Conservation (phyloP, 92 coral and sea anemone genomes). For the Montipora capitata region DNA sequence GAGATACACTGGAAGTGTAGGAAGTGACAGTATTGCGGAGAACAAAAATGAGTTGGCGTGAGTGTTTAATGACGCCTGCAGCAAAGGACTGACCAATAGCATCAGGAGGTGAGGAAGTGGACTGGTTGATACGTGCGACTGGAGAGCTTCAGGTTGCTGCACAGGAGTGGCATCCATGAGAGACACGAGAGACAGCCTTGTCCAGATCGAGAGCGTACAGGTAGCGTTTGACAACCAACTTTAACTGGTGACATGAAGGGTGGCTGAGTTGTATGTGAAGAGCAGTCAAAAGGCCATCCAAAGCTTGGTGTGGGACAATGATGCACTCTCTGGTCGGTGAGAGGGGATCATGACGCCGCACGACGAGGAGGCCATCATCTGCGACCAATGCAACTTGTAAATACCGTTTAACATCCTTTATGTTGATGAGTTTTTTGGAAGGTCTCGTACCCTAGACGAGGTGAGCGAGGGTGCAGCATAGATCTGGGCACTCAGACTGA, state of each 20-base stretch:
- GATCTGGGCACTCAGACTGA: slow-evolving; percentile 38
- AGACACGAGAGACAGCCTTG: slow-evolving; percentile 54
- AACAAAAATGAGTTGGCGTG: no score
- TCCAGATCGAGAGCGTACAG: no score
- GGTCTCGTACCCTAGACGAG: slow-evolving; percentile 77
- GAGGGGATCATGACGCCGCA: slow-evolving; percentile 72
- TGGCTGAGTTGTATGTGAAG: no score
- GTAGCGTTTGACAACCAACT: no score
- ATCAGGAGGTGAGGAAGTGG: slow-evolving; percentile 71
- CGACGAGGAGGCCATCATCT: slow-evolving; percentile 75
- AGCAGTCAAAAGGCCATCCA: slow-evolving; percentile 73
- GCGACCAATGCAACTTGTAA: slow-evolving; percentile 68
- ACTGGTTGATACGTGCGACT: no score
- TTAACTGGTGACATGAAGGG: no score
- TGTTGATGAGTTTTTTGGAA: slow-evolving; percentile 77
- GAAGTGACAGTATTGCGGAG: slow-evolving; percentile 41
- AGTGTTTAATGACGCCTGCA: no score
- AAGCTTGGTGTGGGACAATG: slow-evolving; percentile 66
- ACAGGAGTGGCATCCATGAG: slow-evolving; percentile 66
- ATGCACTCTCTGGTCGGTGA: slow-evolving; percentile 66
- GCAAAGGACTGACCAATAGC: slow-evolving; percentile 69
- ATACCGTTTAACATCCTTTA: slow-evolving; percentile 73
- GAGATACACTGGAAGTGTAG: no score
- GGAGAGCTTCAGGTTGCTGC: no score
- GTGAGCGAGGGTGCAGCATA: slow-evolving; percentile 68